Evolutionary conservation across 2,797 vertebrate species (phyloP), one percentile per base, ranked within the genome.

Genomic region (Sandelia bainsii): DNA sequence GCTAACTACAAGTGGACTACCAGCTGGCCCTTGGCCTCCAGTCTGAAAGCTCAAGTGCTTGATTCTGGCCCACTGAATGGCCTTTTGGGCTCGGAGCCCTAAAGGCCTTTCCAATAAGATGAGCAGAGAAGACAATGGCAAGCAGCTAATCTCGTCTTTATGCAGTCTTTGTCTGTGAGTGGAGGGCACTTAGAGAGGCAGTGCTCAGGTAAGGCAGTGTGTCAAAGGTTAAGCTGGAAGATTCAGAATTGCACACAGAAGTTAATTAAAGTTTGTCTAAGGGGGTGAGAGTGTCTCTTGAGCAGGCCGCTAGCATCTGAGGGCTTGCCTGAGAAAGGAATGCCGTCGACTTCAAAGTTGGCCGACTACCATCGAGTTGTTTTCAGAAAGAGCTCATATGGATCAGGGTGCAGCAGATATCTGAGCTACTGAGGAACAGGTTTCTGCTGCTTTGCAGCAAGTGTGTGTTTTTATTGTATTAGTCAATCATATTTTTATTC

Each of bases 221-320:
- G 91, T 91, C 88, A 91, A 85, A 91, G 90, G 89, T 92, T 91
- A 93, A 92, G 91, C 87, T 82, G 80, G 75, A 81, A 91, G 83
- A 84, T 82, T 71, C 77, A 88, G 77, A 90, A 78, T 61, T 85
- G 87, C 87, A 82, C 84, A 91, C 87, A 92, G 77, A 85, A 93
- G 86, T 89, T 93, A 93, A 93, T 94, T 93, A 92, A 91, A 87
- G 91, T 91, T 91, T 91, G 87, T 92, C 79, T 85, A 87, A 87
- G 80, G 76, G 77, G 82, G 79, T 66, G 83, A 89, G 84, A 85
- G 83, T 77, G 85, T 77, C 82, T 89, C 77, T 87, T 3, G 60
- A 88, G 81, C 69, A 88, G 84, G 69, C 59, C 46, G 71, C 75
- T 12, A 32, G 72, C 50, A 74, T 85, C 86, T 76, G 75, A 88